phyloP scores from a whole-genome alignment of 2,888 invertebrate genomes.

The Drosophila anceps region DNA sequence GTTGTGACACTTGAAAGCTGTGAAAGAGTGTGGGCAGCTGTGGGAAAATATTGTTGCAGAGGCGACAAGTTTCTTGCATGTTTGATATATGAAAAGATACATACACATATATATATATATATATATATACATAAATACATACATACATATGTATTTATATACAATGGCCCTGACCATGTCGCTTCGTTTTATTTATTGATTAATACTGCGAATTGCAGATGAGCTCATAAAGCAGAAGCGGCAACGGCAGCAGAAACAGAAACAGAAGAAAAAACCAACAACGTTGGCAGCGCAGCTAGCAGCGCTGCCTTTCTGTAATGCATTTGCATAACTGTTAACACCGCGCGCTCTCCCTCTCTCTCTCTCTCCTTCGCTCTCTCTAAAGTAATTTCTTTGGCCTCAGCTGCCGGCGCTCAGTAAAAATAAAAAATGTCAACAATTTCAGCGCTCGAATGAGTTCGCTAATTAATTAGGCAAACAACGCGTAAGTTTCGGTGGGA shows the following conservation, averaged over 20 bases:
- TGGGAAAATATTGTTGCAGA: conserved; percentile 58
- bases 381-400: conserved; percentile 3
- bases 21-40: conserved; percentile 42
- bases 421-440: conserved; percentile 45
- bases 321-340: conserved; percentile 19
- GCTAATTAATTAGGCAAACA: conserved; percentile 63
- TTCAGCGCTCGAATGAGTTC: conserved; percentile 44
- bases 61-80: conserved; percentile 47
- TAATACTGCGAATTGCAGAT: conserved; percentile 43
- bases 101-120: conserved; percentile 6
- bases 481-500: conserved; percentile 5
- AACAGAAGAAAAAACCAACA: neutral
- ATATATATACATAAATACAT: conserved; percentile 6
- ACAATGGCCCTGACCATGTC: conserved; percentile 24
- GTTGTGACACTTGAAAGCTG: conserved; percentile 55
- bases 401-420: conserved; percentile 20
- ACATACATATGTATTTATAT: conserved; percentile 8
- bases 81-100: conserved; percentile 19
- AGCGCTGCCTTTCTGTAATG: conserved; percentile 1
- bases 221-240: conserved; percentile 47
- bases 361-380: neutral
- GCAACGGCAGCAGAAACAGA: neutral
- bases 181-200: conserved; percentile 26
- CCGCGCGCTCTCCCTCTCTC: neutral
- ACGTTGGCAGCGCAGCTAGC: conserved; percentile 2